Conservation (phyloP, 2,797 vertebrate genomes). For the Molothrus aeneus region DNA sequence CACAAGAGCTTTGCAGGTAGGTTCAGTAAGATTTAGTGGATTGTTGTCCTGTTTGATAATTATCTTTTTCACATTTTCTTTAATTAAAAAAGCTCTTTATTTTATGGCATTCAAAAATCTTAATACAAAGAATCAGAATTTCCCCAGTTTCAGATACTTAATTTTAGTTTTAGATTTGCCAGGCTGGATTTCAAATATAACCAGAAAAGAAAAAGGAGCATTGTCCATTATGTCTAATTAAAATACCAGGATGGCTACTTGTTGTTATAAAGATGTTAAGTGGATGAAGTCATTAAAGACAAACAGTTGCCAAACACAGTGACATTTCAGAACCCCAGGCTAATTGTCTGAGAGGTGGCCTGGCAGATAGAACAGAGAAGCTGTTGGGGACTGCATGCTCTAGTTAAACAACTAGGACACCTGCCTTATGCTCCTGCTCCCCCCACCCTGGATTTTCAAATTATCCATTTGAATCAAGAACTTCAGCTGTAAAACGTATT, state of each 20-base stretch:
- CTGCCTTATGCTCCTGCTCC: not conserved
- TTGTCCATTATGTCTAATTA: not conserved
- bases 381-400: not conserved
- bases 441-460: not conserved
- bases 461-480: not conserved
- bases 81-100: not conserved
- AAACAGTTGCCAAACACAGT: not conserved
- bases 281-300: not conserved
- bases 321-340: conserved; percentile 4
- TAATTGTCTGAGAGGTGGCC: not conserved
- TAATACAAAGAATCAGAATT: not conserved
- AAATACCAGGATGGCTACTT: not conserved
- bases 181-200: not conserved
- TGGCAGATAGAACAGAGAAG: not conserved
- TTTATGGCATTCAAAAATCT: not conserved
- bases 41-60: not conserved
- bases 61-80: not conserved
- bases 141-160: not conserved
- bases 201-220: not conserved
- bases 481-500: not conserved
- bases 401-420: not conserved
- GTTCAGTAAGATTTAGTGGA: not conserved
- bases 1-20: not conserved
- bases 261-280: not conserved
- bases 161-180: not conserved